Evolutionary conservation across 2,113 vertebrate species (phyloP).

Genomic region (Hippocampus zosterae): DNA sequence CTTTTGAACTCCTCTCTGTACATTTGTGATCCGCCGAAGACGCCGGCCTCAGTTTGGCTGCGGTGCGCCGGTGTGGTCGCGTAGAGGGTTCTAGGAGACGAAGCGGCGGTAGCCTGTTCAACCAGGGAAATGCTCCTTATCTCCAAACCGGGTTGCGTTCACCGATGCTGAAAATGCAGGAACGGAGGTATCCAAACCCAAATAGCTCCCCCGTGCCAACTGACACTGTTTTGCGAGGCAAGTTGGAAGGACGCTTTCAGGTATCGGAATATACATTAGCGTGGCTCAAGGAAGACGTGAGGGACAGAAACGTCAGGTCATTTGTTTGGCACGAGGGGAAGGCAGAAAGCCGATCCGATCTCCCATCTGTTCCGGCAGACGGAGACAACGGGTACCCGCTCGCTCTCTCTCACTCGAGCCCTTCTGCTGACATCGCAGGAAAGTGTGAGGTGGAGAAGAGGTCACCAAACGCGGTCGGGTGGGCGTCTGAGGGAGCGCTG

Average conservation of each 20-base stretch:
- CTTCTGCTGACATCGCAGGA: conserved; percentile 53
- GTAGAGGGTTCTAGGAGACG: conserved; percentile 21
- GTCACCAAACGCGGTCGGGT: conserved; percentile 41
- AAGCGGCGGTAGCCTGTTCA: conserved; percentile 24
- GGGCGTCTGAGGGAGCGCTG: conserved; percentile 26
- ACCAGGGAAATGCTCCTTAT: conserved; percentile 34
- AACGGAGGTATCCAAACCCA: conserved; percentile 41
- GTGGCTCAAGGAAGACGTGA: conserved; percentile 26
- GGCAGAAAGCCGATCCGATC: conserved; percentile 60
- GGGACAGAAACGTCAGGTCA: conserved; percentile 38
- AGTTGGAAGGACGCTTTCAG: conserved; percentile 15
- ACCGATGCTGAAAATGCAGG: conserved; percentile 43
- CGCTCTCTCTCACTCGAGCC: conserved; percentile 26
- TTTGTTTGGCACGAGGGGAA: conserved; percentile 39
- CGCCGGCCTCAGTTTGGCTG: conserved; percentile 34
- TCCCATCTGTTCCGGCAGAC: conserved; percentile 66
- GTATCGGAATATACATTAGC: conserved; percentile 23
- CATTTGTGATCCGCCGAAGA: conserved; percentile 57
- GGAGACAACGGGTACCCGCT: conserved; percentile 56
- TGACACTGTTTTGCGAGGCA: conserved; percentile 41
- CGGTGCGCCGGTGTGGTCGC: conserved; percentile 31
- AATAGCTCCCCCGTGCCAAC: conserved; percentile 25
- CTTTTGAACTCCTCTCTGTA: conserved; percentile 39
- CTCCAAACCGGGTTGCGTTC: conserved; percentile 15
- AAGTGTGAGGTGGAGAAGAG: conserved; percentile 49